Base-by-base conservation (phyloP, 2,888 invertebrate genomes). In the Margaritifera margaritifera region DNA sequence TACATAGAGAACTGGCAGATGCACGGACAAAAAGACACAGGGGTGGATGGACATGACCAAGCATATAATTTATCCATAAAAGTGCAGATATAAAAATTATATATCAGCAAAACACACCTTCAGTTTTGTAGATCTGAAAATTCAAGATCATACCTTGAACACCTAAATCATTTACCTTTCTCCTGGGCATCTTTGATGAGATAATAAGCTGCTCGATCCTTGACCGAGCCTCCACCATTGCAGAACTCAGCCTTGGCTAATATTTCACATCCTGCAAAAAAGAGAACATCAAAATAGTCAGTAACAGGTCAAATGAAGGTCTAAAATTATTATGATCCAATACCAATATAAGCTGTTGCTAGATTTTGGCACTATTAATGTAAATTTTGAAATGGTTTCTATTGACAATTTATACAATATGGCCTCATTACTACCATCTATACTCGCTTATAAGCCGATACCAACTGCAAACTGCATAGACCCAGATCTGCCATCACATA, bases 141-240 rank as follows among this genome's bases (percentile, higher is more conserved):
- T 42, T 2, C 18, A 15, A 54, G 15, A 54, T 53, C 11, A 50
- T 31, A 20, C 19, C 15, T 31, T 1, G 6, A 31, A 64, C 19
- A 6, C 5, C 27, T 42, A 52, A 15, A 57, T 5, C 27, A 53
- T 63, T 68, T 69, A 80, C 88, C 88, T 77, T 84, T 86, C 56
- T 84, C 72, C 57, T 86, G 72, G 0, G 89, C 89, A 80, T 89
- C 88, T 71, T 82, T 82, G 27, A 90, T 89, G 42, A 90, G 80
- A 68, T 82, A 90, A 11, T 81, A 77, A 6, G 90, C 90, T 22
- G 90, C 89, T 66, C 90, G 74, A 78, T 90, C 90, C 75, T 90
- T 90, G 3, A 89, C 88, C 22, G 89, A 89, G 0, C 90, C 90
- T 51, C 90, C 90, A 6, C 88, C 89, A 80, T 89, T 90, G 69